Evolutionary conservation across 2,797 vertebrate genomes (phyloP), one percentile per base, ranked within the genome.

Genomic region (Poeciliopsis gracilis): DNA sequence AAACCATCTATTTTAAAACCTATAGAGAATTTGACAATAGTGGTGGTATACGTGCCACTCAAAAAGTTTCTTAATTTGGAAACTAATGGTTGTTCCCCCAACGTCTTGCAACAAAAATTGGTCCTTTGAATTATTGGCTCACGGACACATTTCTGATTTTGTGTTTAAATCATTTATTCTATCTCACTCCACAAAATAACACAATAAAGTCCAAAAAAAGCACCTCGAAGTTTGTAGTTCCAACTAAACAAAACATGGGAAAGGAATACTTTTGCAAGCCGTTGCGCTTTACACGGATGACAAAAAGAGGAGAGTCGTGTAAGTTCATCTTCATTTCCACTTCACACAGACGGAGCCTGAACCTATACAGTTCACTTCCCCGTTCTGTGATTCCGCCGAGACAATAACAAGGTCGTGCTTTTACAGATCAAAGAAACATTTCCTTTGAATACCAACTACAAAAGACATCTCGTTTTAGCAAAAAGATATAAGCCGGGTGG

Each of bases 381-480:
- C 80, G 69, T 82, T 85, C 59, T 76, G 77, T 73, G 76, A 72
- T 78, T 85, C 80, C 28, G 2, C 74, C 0, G 78, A 88, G 83
- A 87, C 73, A 30, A 47, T 80, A 82, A 63, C 85, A 89, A 85
- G 82, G 85, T 80, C 86, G 80, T 71, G 23, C 77, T 84, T 84
- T 80, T 79, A 72, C 23, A 78, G 75, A 91, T 91, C 86, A 90
- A 92, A 91, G 81, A 78, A 73, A 63, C 0, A 1, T 73, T 89
- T 87, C 82, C 81, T 86, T 85, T 87, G 63, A 90, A 89, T 85
- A 82, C 83, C 61, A 33, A 41, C 79, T 67, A 84, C 76, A 85
- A 83, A 88, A 84, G 57, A 11, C 43, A 66, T 84, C 73, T 86
- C n/a, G 71, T 76, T 80, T 86, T 81, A 79, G 43, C 25, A 9